Evolutionary conservation across 2,888 invertebrate genomes (phyloP).

Genomic region (Deroplatys truncata): DNA sequence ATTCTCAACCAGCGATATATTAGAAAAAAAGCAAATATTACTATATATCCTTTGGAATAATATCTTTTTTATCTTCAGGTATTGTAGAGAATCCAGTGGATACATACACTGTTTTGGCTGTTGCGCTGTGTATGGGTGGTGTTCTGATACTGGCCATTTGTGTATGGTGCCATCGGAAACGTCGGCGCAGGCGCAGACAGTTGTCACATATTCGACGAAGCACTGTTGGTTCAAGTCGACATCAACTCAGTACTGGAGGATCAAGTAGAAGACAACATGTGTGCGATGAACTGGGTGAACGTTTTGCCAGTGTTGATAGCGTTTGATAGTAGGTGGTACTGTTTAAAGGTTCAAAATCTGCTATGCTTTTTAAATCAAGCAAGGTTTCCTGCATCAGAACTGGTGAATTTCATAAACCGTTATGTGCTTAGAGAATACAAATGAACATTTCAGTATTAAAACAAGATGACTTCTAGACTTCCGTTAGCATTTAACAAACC

Average conservation of each 20-base stretch:
- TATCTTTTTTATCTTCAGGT: constrained; percentile 41
- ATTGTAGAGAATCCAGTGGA: constrained; percentile 51
- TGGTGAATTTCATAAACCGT: background rate
- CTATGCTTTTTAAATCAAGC: background rate
- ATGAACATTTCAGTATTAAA: background rate
- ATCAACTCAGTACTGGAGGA: constrained; percentile 44
- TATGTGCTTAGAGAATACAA: background rate
- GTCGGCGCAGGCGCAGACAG: constrained; percentile 45
- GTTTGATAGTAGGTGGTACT: constrained; percentile 44
- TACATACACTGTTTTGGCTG: constrained; percentile 53
- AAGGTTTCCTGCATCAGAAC: background rate
- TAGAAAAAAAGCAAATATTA: too few species aligned
- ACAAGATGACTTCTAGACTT: background rate
- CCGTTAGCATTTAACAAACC: constrained; percentile 6
- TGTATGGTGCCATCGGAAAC: constrained; percentile 55
- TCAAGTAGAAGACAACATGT: constrained; percentile 45
- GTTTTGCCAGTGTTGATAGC: constrained; percentile 54
- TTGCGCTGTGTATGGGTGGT: constrained; percentile 47
- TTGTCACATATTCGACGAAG: constrained; percentile 42
- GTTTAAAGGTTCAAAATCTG: background rate
- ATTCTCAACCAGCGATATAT: too few species aligned
- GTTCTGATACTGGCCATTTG: constrained; percentile 48
- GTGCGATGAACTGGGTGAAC: constrained; percentile 54
- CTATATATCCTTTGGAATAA: background rate
- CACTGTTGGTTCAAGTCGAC: constrained; percentile 43